phyloP scores from a whole-genome alignment of 1,140 invertebrate genomes.

The Aphelenchoides besseyi region DNA sequence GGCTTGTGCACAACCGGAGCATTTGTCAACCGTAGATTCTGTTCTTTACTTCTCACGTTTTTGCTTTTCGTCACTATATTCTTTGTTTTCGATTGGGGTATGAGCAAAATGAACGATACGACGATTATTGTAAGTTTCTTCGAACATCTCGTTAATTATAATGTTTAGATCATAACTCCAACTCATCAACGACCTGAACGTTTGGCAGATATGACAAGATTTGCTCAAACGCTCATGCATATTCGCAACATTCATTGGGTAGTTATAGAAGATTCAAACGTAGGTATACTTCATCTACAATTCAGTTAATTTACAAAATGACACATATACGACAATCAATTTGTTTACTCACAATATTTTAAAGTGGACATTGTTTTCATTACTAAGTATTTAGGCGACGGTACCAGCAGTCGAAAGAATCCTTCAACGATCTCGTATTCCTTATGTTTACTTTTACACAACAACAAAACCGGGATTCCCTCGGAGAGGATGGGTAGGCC shows the following conservation, averaged over 20 bases:
- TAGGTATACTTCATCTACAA: too few relatives aligned
- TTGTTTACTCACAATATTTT: too few relatives aligned
- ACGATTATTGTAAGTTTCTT: slow-evolving; percentile 26
- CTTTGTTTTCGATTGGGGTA: slow-evolving; percentile 29
- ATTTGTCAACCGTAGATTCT: slow-evolving; percentile 20
- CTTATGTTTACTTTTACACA: slow-evolving; percentile 45
- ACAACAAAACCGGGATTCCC: slow-evolving; percentile 52
- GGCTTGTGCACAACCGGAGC: too few relatives aligned
- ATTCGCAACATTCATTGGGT: slow-evolving; percentile 42
- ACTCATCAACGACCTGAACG: slow-evolving; percentile 43
- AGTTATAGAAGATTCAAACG: slow-evolving; percentile 46
- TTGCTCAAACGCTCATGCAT: slow-evolving; percentile 51
- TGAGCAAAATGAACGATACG: slow-evolving; percentile 28
- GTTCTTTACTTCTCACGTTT: slow-evolving; percentile 30
- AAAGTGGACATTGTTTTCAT: too few relatives aligned
- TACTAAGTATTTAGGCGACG: too few relatives aligned
- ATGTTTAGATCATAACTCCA: slow-evolving; percentile 34
- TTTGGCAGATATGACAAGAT: slow-evolving; percentile 47
- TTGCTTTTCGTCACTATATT: slow-evolving; percentile 42
- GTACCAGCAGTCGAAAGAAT: slow-evolving; percentile 37
- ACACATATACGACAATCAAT: too few relatives aligned
- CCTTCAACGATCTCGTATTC: slow-evolving; percentile 39
- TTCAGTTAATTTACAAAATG: too few relatives aligned
- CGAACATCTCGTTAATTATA: neutral
- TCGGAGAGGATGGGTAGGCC: slow-evolving; percentile 20